Conservation (phyloP, 2,888 invertebrate genomes). For the Sminthurinus aureus region DNA sequence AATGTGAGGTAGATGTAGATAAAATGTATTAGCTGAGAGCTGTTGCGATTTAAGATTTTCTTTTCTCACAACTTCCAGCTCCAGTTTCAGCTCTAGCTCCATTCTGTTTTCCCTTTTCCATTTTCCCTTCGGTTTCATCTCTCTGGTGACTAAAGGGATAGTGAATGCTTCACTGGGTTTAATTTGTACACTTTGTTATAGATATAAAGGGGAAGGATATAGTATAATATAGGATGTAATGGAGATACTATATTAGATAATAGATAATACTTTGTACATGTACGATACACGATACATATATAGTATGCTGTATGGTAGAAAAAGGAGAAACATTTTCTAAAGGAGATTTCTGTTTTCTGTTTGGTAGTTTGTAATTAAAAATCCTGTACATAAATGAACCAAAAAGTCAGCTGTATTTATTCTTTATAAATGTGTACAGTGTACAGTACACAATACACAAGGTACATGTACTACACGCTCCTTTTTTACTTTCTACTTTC, state of each 20-base stretch:
- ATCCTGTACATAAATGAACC: conserved; percentile 16
- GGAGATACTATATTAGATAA: neutral
- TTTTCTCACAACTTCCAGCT: conserved; percentile 12
- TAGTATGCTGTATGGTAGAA: too few relatives aligned
- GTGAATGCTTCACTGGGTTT: conserved; percentile 5
- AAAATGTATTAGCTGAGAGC: conserved; percentile 25
- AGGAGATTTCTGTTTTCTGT: conserved; percentile 21
- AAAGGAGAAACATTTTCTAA: conserved; percentile 12
- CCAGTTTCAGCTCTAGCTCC: neutral
- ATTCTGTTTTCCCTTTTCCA: too few relatives aligned
- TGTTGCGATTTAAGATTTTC: conserved; percentile 21
- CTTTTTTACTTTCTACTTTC: too few relatives aligned
- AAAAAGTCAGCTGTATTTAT: neutral
- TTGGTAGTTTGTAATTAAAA: conserved; percentile 31
- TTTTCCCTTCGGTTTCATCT: too few relatives aligned
- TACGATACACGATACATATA: too few relatives aligned
- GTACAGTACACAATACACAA: too few relatives aligned
- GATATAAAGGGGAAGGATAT: too few relatives aligned
- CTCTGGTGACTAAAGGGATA: neutral
- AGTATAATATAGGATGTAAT: neutral
- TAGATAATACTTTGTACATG: neutral
- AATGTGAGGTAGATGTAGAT: neutral
- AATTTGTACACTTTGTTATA: conserved; percentile 28
- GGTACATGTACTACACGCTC: too few relatives aligned
- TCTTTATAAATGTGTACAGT: neutral